Evolutionary conservation across 2,888 invertebrate genomes (phyloP), one percentile per base, ranked within the genome.

Genomic region (Brachypterus glaber): DNA sequence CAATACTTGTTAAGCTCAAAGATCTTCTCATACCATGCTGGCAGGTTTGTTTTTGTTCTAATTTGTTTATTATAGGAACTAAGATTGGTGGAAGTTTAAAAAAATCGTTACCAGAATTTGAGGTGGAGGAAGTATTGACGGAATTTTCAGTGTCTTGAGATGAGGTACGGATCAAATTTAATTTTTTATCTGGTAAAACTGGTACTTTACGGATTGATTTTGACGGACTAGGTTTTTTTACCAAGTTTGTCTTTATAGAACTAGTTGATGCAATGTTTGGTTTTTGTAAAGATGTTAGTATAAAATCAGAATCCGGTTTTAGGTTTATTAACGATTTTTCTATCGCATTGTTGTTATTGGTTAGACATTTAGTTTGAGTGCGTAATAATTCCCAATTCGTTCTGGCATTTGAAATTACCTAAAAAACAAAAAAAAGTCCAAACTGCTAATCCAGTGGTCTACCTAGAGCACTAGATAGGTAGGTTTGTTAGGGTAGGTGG

Each of bases 321-420:
- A 65, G 46, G 44, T 60, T 57, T 38, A 53, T 57, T 7, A 54
- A 21, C 3, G 55, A 52, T 45, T 57, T 59, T 21, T 57, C 54
- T 4, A 61, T 46, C 5, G 53, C 46, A 33, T 50, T 58, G 31
- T 62, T 51, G 35, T 53, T 60, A 34, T 64, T 57, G 43, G 56
- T 68, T 26, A 77, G 69, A 47, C 73, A 74, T 62, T 74, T 78
- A 18, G 75, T 77, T 65, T 66, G 65, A 3, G 82, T 77, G 41
- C 85, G 71, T 9, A 86, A 64, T 33, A 86, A 63, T 60, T 88
- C 86, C 87, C 87, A 88, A 57, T 86, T 88, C n/a, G 84, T 85
- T 46, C 85, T 74, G 2, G 87, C 87, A 57, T 87, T 87, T 26
- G 84, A 81, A 45, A 88, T 88, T 2, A 86, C 27, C 27, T 27